Evolutionary conservation across 1,140 invertebrate genomes (phyloP), one percentile per base, ranked within the genome.

Genomic region (Zelostemma sp.): DNA sequence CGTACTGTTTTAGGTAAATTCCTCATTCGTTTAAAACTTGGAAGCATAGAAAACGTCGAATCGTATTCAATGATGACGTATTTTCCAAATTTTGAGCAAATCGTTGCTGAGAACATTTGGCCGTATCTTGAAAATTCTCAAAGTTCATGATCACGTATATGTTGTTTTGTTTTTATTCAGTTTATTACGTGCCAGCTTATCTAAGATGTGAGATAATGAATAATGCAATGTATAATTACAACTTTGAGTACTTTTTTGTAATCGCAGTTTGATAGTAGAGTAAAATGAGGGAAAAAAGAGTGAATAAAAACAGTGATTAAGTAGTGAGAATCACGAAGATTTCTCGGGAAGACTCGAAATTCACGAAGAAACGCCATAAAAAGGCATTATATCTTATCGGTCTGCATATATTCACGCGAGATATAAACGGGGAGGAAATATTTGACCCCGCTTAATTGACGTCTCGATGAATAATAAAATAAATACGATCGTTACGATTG

Each of bases 1-100:
- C 93, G 0, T 95, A 93, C 75, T 86, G 88, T 17, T 89, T 88
- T 61, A 81, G 67, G 88, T 89, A 73, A 77, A 79, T 69, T 47
- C 55, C n/a, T n/a, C n/a, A n/a, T n/a, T n/a, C 3, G 18, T 31
- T 6, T 47, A 9, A 5, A 40, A 8, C 11, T 11, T 35, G 14
- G 15, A 35, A 16, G 18, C 31, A 15, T 45, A 31, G n/a, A 33
- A 18, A 3, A 61, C 15, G 21, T 51, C 5, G 11, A 43, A 33
- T n/a, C n/a, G n/a, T n/a, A n/a, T n/a, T n/a, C n/a, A n/a, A n/a
- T n/a, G n/a, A n/a, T n/a, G n/a, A n/a, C n/a, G n/a, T n/a, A n/a
- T n/a, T n/a, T n/a, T n/a, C n/a, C n/a, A n/a, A n/a, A n/a, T n/a
- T n/a, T n/a, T n/a, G n/a, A n/a, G n/a, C n/a, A n/a, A n/a, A n/a